Base-by-base conservation (phyloP, 2,113 vertebrate species). In the Pseudorhombus dupliciocellatus region DNA sequence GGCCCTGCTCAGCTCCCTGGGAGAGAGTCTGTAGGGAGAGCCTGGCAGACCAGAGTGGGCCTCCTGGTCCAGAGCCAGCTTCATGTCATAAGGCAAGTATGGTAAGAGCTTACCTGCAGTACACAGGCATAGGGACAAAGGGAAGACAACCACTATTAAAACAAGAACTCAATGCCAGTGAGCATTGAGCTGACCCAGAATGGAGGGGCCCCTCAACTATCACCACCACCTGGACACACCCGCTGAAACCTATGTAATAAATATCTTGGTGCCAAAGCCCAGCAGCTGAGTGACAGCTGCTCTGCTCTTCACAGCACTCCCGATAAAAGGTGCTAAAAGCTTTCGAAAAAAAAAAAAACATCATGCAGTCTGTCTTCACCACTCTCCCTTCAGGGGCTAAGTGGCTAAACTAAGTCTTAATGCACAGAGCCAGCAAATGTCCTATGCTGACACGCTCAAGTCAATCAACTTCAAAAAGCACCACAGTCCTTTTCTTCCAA, bases 41-140 rank as follows among this genome's bases (percentile, higher is more conserved):
- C 94, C 93, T 31, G 96, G 94, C 90, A 94, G 93, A 57, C 92
- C 90, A 30, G 86, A 90, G 76, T 93, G 94, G 46, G 90, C 90
- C 88, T 97, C 95, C 91, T 96, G 95, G 51, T 96, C 96, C 83
- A 96, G 87, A 69, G 91, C 91, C 83, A 95, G 81, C 91, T 83
- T 97, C 85, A 95, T 94, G 76, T 96, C 96, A 77, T 95, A 96
- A 83, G 95, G 91, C 92, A 96, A 94, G 87, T 94, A 96, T 83
- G 94, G 60, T 66, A 95, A 93, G 3, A 94, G 90, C 87, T 96
- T 96, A 90, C 95, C 96, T 96, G 93, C 14, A 81, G 82, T 72
- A 51, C 72, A 87, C 84, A 89, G 89, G 85, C 75, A 87, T 82
- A 78, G 62, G 80, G 81, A 87, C 85, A 83, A 52, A 90, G 54